phyloP scores from a whole-genome alignment of 2,113 vertebrate genomes.

The Lamprologus ornatipinnis region DNA sequence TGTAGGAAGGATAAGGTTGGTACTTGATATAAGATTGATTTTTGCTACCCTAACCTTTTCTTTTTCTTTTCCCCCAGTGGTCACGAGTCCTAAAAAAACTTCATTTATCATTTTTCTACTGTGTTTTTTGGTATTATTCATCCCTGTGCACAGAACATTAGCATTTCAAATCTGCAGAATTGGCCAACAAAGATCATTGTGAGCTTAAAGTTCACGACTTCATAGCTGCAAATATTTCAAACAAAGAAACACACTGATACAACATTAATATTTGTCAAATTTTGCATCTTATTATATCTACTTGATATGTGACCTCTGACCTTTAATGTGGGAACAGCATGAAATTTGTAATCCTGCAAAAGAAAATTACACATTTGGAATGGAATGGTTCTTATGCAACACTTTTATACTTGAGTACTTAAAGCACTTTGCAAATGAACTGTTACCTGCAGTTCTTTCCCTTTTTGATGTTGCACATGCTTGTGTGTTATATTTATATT shows the following conservation, averaged over 20 bases:
- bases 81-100: not conserved
- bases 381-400: not conserved
- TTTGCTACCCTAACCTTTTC: not conserved
- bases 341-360: not conserved
- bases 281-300: not conserved
- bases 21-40: not conserved
- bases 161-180: not conserved
- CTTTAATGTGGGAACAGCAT: not conserved
- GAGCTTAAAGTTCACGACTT: not conserved
- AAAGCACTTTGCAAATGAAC: not conserved
- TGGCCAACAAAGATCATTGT: not conserved
- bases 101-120: not conserved
- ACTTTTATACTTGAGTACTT: not conserved
- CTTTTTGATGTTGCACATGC: fast-evolving
- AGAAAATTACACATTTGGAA: fast-evolving
- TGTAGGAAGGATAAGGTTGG: not conserved
- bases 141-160: fast-evolving
- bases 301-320: not conserved
- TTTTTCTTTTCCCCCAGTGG: fast-evolving
- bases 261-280: not conserved
- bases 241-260: fast-evolving
- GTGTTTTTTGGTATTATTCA: not conserved
- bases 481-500: not conserved
- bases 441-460: not conserved
- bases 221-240: not conserved